A percentile compares a stretch with the other conserved stretches of the same genome.
phyloP scores from a whole-genome alignment of 92 coral and sea anemone species.

The Siderastrea radians region DNA sequence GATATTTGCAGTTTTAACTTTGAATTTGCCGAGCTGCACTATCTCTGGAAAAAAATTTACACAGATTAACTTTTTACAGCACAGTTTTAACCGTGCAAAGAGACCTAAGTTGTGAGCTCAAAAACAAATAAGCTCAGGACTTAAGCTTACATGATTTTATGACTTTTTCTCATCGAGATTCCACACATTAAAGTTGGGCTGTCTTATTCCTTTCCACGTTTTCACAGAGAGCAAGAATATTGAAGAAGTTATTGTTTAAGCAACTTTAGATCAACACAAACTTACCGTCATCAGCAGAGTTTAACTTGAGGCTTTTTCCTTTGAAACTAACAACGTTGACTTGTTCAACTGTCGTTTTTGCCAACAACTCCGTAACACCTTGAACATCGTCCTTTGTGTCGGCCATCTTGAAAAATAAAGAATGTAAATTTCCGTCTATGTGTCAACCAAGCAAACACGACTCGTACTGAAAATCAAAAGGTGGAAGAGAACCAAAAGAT shows the following conservation, averaged over 20 bases:
- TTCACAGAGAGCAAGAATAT: background rate
- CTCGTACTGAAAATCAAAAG: background rate
- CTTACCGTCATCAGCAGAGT: conserved; percentile 95
- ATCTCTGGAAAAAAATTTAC: no score
- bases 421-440: background rate
- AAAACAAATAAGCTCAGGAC: no score
- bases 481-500: background rate
- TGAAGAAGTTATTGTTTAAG: background rate
- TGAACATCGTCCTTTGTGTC: conserved; percentile 74
- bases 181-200: no score
- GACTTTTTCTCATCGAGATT: no score
- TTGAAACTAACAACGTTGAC: conserved; percentile 90
- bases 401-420: conserved; percentile 32
- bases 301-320: conserved; percentile 87
- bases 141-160: no score
- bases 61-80: no score
- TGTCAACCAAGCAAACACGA: background rate
- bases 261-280: background rate
- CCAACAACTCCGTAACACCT: conserved; percentile 81
- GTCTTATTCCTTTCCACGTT: background rate
- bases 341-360: conserved; percentile 89
- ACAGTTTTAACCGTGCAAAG: no score
- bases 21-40: no score
- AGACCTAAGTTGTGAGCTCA: no score
- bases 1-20: no score